Base-by-base conservation (phyloP, 2,113 vertebrate genomes). In the human (Homo sapiens) region DNA sequence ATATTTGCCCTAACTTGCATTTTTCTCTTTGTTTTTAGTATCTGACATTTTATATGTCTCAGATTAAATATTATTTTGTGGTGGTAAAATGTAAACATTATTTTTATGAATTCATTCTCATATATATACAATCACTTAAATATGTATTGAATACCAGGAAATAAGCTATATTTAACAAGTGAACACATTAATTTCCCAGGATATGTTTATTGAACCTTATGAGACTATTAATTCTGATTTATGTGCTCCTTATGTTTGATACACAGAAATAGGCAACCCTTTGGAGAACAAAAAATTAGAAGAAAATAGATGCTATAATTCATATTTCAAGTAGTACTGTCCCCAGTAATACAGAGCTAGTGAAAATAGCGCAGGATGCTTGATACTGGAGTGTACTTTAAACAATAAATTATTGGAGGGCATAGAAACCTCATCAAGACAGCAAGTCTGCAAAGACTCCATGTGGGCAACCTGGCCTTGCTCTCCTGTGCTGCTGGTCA, bases 21-120 rank as follows among this genome's bases (percentile, higher is more conserved):
- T 87, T 90, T 93, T 72, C 11, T 91, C 13, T 90, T 76, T 89
- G 10, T 88, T 94, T 96, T 75, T 64, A 92, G 32, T 81, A 64
- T 70, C n/a, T 38, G 20, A 52, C 8, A 84, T 81, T 82, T 97
- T 91, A 1, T 78, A 38, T 91, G 89, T 86, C 38, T 75, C 6
- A 90, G 16, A 70, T 93, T 90, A 79, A 90, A 50, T 64, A 45
- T 80, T 64, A 73, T 68, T 22, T 57, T 80, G 0, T 68, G 76
- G 9, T 55, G 16, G 32, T 45, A 89, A 89, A 81, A 85, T 91
- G n/a, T 57, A 90, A 81, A 12, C 11, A 68, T 52, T 57, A 73
- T 84, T 94, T 93, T 88, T 52, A 81, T 70, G 9, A 90, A 12
- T 84, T 64, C 17, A 82, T 85, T 82, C 9, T 43, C 10, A 23